A percentile compares a stretch with the other conserved stretches of the same genome.
Evolutionary conservation across 2,888 invertebrate species (phyloP).

Genomic region (Microplitis deprimator): DNA sequence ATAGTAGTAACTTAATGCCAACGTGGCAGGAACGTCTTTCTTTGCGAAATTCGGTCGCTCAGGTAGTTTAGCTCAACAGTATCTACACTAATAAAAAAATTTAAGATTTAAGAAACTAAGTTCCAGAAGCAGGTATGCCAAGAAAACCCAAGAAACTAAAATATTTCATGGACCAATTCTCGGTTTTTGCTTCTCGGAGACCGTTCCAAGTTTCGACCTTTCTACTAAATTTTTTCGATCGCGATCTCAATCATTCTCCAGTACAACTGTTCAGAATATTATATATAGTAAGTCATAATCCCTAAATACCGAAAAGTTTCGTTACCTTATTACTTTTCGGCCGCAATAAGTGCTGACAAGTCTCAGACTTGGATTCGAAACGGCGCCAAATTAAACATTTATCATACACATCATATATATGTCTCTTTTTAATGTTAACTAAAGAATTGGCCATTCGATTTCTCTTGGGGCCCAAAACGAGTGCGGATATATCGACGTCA

Average conservation of each 20-base stretch:
- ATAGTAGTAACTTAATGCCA: not conserved
- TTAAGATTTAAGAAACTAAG: too few species aligned
- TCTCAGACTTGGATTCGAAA: not conserved
- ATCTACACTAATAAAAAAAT: too few species aligned
- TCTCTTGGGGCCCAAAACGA: slow-evolving; percentile 40
- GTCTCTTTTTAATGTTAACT: not conserved
- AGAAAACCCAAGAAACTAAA: not conserved
- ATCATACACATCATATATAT: not conserved
- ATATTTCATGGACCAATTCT: slow-evolving; percentile 22
- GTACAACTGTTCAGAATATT: too few species aligned
- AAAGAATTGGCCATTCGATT: slow-evolving; percentile 22
- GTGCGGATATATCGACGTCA: slow-evolving; percentile 38
- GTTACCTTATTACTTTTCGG: not conserved
- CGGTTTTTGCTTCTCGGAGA: slow-evolving; percentile 4
- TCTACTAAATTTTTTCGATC: not conserved
- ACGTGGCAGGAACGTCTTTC: slow-evolving; percentile 21
- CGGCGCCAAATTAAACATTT: not conserved
- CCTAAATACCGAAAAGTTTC: not conserved
- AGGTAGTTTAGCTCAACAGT: slow-evolving; percentile 1
- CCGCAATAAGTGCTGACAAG: not conserved
- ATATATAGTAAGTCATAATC: not conserved
- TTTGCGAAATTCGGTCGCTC: slow-evolving; percentile 25
- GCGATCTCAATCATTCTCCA: too few species aligned
- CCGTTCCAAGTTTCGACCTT: not conserved
- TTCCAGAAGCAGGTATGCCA: too few species aligned